Base-by-base conservation (phyloP, 2,888 invertebrate genomes). In the Lasiommata megera region DNA sequence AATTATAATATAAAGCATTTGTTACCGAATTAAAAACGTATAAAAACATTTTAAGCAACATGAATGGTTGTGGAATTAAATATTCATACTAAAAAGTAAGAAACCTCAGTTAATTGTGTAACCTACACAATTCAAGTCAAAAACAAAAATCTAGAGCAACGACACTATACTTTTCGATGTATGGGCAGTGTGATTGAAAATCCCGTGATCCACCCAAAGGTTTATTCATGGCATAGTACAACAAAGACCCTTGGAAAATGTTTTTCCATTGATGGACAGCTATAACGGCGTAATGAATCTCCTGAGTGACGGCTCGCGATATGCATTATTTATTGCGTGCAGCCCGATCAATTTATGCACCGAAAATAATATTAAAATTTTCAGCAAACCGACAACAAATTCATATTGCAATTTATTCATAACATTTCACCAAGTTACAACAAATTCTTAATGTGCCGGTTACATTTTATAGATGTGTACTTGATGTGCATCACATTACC, bases 211-310 rank as follows among this genome's bases (percentile, higher is more conserved):
- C 40, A 28, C 16, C 29, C n/a, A 40, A 6, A n/a, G 14, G 28
- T 40, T 40, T 51, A 40, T 51, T 40, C 51, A 40, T 51, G 50
- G 16, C 28, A 28, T 44, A 23, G 28, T 11, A 40, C 40, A 41
- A 48, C 41, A 48, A 48, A 48, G 36, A 34, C 31, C 43, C 53
- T 17, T 29, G 14, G 34, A 36, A 48, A 34, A 50, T 43, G 36
- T 54, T 56, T 55, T 50, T 38, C 29, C 41, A 34, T 23, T 43
- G 14, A 50, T 50, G 38, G 41, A 36, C 31, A 50, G 14, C 36
- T 34, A 40, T 40, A 44, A 56, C 28, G 38, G 46, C 17, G 46
- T 54, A 46, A 48, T 48, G 41, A 56, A 48, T 41, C 48, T 56
- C 50, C 23, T 34, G 48, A 56, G 34, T 28, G 41, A 40, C n/a